Base-by-base conservation (phyloP, 2,797 vertebrate species). In the Neosilurus hyrtlii region DNA sequence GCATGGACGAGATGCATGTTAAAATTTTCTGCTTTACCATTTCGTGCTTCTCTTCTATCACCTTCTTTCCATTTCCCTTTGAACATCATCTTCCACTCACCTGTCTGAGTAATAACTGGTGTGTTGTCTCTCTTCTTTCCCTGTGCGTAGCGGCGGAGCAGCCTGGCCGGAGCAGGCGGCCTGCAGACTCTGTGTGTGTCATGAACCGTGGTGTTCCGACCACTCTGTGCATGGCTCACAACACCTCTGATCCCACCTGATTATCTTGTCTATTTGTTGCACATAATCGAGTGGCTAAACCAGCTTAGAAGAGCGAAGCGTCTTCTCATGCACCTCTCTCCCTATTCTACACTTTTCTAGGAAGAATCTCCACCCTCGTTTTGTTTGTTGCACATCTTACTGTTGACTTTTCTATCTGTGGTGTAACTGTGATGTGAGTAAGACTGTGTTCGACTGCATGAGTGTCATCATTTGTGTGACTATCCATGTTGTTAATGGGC, bases 151-250 rank as follows among this genome's bases (percentile, higher is more conserved):
- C 82, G 84, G 84, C 83, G 84, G 70, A 82, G 74, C 81, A 82
- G 82, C 86, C 80, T 81, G 85, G 83, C 81, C 85, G 85, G 84
- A 83, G 84, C 86, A 88, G 84, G 83, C 84, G 57, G 80, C 76
- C 86, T 61, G 84, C 89, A 84, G 86, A 87, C 63, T 89, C 88
- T 82, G 88, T 90, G 78, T 90, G 87, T 90, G 89, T 90, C 82
- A 90, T 90, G 89, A 90, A 87, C 86, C 85, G 86, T 86, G 89
- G 89, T 86, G 88, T 90, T 81, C 89, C 88, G 12, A 90, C 89
- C 86, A 90, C 88, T 67, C 81, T 90, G 84, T 90, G 89, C 86
- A 88, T 88, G 86, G 89, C 85, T 82, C 86, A 87, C 88, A 88
- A 86, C 76, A 79, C 84, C 77, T 74, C 79, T 78, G 83, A 86